Conservation (phyloP, 2,113 vertebrate species). For the Accipiter cooperii region DNA sequence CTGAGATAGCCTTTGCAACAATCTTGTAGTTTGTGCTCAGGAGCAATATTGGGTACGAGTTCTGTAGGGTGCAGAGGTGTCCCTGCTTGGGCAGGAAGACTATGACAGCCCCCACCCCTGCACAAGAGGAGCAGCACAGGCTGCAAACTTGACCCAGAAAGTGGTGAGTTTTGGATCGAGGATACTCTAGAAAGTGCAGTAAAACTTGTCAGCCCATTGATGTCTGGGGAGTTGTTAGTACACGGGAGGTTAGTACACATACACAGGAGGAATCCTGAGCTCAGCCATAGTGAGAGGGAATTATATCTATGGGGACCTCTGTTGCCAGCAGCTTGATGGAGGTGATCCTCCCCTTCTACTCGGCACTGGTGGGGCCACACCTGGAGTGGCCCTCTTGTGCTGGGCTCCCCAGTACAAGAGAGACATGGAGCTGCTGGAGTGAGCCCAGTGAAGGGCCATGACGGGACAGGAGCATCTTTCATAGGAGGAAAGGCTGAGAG, state of each 20-base stretch:
- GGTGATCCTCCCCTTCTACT: not conserved
- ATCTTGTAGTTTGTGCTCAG: no score
- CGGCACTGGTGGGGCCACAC: not conserved
- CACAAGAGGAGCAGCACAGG: not conserved
- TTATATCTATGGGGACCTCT: not conserved
- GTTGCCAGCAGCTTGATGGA: not conserved
- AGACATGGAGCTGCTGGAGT: not conserved
- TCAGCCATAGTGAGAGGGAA: no score
- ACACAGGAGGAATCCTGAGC: not conserved
- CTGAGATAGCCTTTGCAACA: not conserved
- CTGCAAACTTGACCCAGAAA: not conserved
- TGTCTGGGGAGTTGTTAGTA: not conserved
- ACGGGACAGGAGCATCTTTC: not conserved
- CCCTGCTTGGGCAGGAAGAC: not conserved
- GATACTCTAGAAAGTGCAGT: not conserved
- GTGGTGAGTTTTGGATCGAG: not conserved
- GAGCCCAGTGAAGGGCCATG: not conserved
- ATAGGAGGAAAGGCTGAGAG: not conserved
- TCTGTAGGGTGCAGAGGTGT: not conserved
- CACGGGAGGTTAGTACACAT: not conserved
- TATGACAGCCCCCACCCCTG: not conserved
- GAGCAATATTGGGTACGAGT: not conserved
- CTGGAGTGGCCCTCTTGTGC: not conserved
- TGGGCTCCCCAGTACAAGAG: not conserved
- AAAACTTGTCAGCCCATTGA: not conserved